These are phyloP conservation scores for Ariopsis seemanni DNA, from an alignment of 2,113 vertebrate species.

Conservation along the genomic window DNA sequence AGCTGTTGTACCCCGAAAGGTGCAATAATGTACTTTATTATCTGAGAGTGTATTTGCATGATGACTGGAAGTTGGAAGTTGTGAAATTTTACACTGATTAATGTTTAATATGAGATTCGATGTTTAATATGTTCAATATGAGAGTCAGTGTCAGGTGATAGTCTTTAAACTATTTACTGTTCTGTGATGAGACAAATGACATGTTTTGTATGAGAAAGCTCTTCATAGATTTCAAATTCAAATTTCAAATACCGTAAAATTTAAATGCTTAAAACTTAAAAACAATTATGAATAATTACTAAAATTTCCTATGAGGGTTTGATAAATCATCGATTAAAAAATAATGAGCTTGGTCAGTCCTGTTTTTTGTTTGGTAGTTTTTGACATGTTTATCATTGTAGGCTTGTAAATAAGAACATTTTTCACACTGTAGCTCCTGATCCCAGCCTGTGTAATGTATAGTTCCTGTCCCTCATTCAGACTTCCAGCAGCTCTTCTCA, in stretches of 20 bases:
- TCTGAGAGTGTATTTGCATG: neutral
- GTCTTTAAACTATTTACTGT: neutral
- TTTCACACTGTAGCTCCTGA: neutral
- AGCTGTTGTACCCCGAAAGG: too few species aligned
- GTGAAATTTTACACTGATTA: neutral
- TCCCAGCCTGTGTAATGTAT: conserved; percentile 4
- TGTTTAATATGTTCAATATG: neutral
- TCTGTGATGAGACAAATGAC: neutral
- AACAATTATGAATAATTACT: neutral
- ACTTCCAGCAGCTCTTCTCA: neutral
- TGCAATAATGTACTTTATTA: too few species aligned
- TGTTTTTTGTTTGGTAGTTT: neutral
- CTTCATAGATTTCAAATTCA: neutral
- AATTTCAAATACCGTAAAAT: neutral
- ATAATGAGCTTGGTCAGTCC: neutral
- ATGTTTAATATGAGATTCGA: neutral
- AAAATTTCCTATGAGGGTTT: neutral
- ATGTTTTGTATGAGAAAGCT: neutral
- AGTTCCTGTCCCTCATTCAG: conserved; percentile 1
- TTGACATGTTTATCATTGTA: neutral
- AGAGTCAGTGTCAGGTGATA: neutral
- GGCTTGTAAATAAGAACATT: neutral
- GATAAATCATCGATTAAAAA: neutral
- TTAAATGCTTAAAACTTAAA: neutral
- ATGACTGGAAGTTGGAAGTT: neutral